These are phyloP conservation scores for Amphiura filiformis DNA, from an alignment of 35 echinoderm and acorn worm species.

Conservation along the genomic window DNA sequence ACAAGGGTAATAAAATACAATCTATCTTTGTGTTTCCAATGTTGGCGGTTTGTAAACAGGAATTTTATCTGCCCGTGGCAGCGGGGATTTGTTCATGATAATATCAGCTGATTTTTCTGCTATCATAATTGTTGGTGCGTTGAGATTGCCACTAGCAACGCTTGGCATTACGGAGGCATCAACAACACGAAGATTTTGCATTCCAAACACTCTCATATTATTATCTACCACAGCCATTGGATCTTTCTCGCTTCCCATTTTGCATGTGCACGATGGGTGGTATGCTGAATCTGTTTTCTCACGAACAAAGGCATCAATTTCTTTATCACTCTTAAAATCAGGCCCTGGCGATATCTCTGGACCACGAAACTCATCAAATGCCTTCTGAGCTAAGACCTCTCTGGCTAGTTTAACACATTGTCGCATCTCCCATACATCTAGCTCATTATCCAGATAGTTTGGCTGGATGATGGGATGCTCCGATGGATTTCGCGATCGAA, in stretches of 20 bases:
- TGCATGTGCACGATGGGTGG: slow-evolving; percentile 92
- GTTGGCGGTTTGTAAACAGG: slow-evolving; percentile 71
- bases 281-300: slow-evolving; percentile 74
- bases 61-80: slow-evolving; percentile 31
- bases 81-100: slow-evolving; percentile 51
- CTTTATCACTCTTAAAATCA: slow-evolving; percentile 51
- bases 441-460: slow-evolving; percentile 90
- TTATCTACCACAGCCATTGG: slow-evolving; percentile 91
- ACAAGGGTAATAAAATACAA: no score
- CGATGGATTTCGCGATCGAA: slow-evolving; percentile 55
- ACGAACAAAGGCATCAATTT: slow-evolving; percentile 81
- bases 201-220: slow-evolving; percentile 69
- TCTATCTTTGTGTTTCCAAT: slow-evolving; percentile 66
- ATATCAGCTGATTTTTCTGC: slow-evolving; percentile 98
- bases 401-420: slow-evolving; percentile 72
- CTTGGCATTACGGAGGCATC: slow-evolving; percentile 98
- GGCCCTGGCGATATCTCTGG: slow-evolving; percentile 75
- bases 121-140: slow-evolving; percentile 95
- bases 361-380: slow-evolving; percentile 81
- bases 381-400: slow-evolving; percentile 85
- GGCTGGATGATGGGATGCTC: slow-evolving; percentile 84
- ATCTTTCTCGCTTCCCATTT: slow-evolving; percentile 86
- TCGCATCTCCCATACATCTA: slow-evolving; percentile 71
- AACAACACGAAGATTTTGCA: slow-evolving; percentile 82
- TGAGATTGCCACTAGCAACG: slow-evolving; percentile 83